Base-by-base conservation (phyloP, 2,797 vertebrate genomes). In the Gallinago solitaria region DNA sequence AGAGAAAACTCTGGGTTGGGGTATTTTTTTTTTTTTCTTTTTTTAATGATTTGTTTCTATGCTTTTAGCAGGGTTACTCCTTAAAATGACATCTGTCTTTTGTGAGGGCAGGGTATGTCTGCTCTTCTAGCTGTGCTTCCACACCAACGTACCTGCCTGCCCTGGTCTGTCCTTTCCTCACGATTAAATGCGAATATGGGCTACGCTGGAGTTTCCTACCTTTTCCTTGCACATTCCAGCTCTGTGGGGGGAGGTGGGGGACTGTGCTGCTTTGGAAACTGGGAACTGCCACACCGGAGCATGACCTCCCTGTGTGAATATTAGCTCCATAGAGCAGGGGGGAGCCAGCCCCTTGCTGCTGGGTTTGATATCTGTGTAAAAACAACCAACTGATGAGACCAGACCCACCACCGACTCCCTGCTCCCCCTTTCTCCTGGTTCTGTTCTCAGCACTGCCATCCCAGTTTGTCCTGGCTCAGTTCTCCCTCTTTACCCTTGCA, bases 51-150 rank as follows among this genome's bases (percentile, higher is more conserved):
- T 89, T 87, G 24, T 2, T 94, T 86, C 87, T 39, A 48, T 87
- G 93, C 86, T 89, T 83, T 90, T 57, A 90, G 88, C 95, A 92
- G 81, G 60, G 75, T 95, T 87, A 75, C 32, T 83, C 67, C 79
- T 93, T 78, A 67, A 81, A 96, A 79, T 3, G 3, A 69, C 4
- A 0, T 83, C 74, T 80, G 90, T 89, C 83, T 96, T 50, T 79
- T 64, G 41, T 69, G 83, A 89, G 83, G 77, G 88, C 88, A 85
- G 83, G 35, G 70, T 84, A 64, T 84, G 81, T 68, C 93, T 95
- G 90, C 88, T 92, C 61, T 89, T 84, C 90, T 61, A 64, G 78
- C 80, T 95, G 86, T 96, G 94, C 89, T 96, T 94, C 94, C 90
- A 90, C 83, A 83, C 90, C 71, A 61, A 20, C 5, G 0, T 92